Percentiles rank a stretch among this genome's conserved stretches.
phyloP scores from a whole-genome alignment of 2,797 vertebrate genomes.

The Moxostoma hubbsi region DNA sequence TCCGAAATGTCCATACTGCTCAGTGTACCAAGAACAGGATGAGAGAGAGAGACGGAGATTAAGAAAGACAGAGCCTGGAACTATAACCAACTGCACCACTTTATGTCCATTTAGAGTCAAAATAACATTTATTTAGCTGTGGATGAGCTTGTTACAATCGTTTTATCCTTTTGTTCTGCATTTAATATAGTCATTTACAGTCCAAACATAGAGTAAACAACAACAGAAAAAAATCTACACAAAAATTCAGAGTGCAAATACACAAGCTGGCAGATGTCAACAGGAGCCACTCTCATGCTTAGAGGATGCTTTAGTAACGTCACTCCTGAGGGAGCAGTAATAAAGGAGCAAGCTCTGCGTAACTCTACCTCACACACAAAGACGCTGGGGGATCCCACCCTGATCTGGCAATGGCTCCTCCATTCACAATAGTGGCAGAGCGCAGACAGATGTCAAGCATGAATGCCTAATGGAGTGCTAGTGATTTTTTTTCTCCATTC shows the following conservation, averaged over 20 bases:
- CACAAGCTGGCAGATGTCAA: constrained; percentile 41
- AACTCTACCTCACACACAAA: constrained; percentile 51
- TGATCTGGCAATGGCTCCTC: constrained; percentile 59
- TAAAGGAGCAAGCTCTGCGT: constrained; percentile 56
- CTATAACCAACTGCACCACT: neutral
- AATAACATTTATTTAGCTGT: neutral
- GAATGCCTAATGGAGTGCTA: constrained; percentile 65
- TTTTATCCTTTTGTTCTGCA: neutral
- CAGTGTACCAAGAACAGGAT: constrained; percentile 16
- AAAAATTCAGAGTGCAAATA: neutral
- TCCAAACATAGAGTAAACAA: constrained; percentile 20
- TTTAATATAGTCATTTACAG: neutral
- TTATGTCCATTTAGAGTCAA: neutral
- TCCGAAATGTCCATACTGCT: constrained; percentile 52
- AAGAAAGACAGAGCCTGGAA: neutral
- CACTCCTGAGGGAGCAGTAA: constrained; percentile 61
- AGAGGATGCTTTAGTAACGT: constrained; percentile 59
- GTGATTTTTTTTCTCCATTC: constrained; percentile 42
- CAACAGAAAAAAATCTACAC: constrained; percentile 24
- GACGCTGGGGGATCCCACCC: constrained; percentile 53
- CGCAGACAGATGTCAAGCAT: constrained; percentile 78
- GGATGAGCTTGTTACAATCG: neutral
- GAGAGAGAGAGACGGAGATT: constrained; percentile 1
- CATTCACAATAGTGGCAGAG: constrained; percentile 69
- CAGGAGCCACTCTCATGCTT: constrained; percentile 48